Conservation (phyloP, 2,888 invertebrate species). For the Drosophila cracens region DNA sequence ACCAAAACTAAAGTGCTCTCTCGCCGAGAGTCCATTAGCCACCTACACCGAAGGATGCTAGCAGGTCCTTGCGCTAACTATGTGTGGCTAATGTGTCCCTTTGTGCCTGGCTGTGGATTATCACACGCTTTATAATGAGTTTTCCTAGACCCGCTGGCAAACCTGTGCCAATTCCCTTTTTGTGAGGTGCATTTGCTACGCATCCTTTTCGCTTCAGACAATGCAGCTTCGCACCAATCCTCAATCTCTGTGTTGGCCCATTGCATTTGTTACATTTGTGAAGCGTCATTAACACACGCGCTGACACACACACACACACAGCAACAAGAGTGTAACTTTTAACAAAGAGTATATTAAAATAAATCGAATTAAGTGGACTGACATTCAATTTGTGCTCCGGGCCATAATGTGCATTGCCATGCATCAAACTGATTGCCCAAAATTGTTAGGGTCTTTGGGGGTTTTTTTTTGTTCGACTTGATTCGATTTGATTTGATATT, state of each 20-base stretch:
- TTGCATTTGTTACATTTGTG: constrained; percentile 50
- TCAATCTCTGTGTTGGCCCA: constrained; percentile 4
- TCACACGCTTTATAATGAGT: constrained; percentile 77
- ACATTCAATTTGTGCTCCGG: constrained; percentile 66
- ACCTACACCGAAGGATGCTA: constrained; percentile 56
- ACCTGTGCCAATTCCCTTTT: constrained; percentile 75
- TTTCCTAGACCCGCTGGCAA: constrained; percentile 70
- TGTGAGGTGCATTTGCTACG: constrained; percentile 63
- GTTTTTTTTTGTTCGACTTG: constrained; percentile 11
- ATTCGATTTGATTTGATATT: constrained; percentile 58
- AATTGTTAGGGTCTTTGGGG: constrained; percentile 11
- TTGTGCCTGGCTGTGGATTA: constrained; percentile 71
- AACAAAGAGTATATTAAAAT: constrained; percentile 60
- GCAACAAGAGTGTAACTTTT: constrained; percentile 17
- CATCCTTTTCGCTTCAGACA: constrained; percentile 52
- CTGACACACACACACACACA: constrained; percentile 23
- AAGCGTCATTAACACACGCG: constrained; percentile 66
- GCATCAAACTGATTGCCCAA: constrained; percentile 34
- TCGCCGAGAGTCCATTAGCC: constrained; percentile 67
- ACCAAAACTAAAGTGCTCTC: constrained; percentile 72
- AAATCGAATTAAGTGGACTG: constrained; percentile 71
- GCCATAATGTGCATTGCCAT: constrained; percentile 37
- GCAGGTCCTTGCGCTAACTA: constrained; percentile 74
- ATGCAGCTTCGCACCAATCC: constrained; percentile 49
- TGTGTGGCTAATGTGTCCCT: constrained; percentile 78